Conservation (phyloP, 2,888 invertebrate species). For the Halictus ligatus region DNA sequence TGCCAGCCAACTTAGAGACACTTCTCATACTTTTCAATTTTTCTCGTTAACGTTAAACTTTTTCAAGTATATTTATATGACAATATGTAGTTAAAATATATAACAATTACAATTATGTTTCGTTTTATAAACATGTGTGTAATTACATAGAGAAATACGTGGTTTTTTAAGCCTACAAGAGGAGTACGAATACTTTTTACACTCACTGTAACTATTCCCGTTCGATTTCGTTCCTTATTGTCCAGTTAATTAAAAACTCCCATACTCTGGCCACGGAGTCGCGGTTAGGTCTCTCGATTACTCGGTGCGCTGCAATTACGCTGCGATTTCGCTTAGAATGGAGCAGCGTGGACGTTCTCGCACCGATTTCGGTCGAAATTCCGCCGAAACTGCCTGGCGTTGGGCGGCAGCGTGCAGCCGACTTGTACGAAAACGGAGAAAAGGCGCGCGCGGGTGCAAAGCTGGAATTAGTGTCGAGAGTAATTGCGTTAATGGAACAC, state of each 20-base stretch:
- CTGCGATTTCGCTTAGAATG: constrained; percentile 14
- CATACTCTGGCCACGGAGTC: not conserved
- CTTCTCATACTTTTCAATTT: too few species aligned
- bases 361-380: not conserved
- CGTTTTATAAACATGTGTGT: too few species aligned
- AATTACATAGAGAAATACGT: too few species aligned
- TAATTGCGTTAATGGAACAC: constrained; percentile 65
- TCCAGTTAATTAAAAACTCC: not conserved
- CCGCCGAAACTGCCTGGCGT: not conserved
- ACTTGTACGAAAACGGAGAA: not conserved
- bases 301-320: constrained; percentile 8
- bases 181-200: too few species aligned
- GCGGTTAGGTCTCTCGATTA: not conserved
- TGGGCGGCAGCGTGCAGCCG: not conserved
- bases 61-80: too few species aligned
- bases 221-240: not conserved
- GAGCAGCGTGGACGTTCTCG: not conserved
- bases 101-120: too few species aligned
- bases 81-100: too few species aligned
- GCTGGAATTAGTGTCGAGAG: constrained; percentile 29
- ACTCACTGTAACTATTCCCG: not conserved
- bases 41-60: too few species aligned
- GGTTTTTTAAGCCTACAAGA: too few species aligned
- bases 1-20: too few species aligned
- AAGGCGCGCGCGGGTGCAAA: not conserved